phyloP scores from a whole-genome alignment of 2,888 invertebrate genomes.

The Nemapogon koenigi region DNA sequence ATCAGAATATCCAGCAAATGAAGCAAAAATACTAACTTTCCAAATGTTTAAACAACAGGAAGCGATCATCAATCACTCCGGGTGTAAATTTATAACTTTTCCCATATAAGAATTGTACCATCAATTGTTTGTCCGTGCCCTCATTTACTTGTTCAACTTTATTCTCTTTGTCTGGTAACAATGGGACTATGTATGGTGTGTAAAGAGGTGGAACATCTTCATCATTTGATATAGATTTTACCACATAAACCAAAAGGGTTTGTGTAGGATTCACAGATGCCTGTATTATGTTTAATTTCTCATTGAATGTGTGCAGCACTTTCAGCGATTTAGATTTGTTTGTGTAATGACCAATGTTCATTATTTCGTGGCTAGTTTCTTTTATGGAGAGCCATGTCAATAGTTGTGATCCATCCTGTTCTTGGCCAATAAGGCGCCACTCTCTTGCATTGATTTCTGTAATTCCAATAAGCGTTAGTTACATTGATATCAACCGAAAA shows the following conservation, averaged over 20 bases:
- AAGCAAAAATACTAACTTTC: constrained; percentile 71
- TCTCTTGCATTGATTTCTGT: constrained; percentile 71
- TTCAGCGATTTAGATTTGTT: constrained; percentile 65
- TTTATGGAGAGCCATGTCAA: constrained; percentile 69
- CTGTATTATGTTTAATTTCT: constrained; percentile 75
- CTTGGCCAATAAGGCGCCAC: constrained; percentile 83
- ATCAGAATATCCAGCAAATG: no score
- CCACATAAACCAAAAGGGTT: constrained; percentile 72
- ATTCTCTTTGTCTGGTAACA: constrained; percentile 45
- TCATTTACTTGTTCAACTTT: constrained; percentile 47
- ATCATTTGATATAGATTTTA: constrained; percentile 56
- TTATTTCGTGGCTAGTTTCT: constrained; percentile 29
- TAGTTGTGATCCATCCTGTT: constrained; percentile 76
- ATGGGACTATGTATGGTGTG: constrained; percentile 68
- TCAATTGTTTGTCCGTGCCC: constrained; percentile 72
- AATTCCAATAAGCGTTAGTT: no score
- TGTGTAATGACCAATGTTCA: constrained; percentile 67
- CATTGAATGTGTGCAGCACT: constrained; percentile 68
- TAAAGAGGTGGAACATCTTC: constrained; percentile 52
- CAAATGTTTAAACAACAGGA: constrained; percentile 77
- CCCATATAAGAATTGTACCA: constrained; percentile 80
- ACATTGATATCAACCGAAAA: not conserved
- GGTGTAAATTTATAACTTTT: constrained; percentile 59
- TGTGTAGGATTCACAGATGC: constrained; percentile 76
- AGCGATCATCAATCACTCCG: constrained; percentile 67